phyloP scores from a whole-genome alignment of 2,888 invertebrate genomes.

The Drosophila acutilabella region DNA sequence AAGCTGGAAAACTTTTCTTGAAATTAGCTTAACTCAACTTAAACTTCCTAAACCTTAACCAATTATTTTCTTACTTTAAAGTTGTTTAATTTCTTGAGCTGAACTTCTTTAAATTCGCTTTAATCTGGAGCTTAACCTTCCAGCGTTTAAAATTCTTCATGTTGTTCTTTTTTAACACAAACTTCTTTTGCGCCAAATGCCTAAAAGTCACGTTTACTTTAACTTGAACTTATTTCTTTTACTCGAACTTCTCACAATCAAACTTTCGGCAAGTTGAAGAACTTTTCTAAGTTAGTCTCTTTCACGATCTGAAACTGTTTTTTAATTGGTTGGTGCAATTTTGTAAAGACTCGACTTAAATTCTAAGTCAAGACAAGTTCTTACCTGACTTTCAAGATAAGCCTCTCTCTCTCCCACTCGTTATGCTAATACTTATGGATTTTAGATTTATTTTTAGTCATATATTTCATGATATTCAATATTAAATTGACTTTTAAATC shows the following conservation, averaged over 20 bases:
- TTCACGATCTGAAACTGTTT: not conserved
- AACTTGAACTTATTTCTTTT: not conserved
- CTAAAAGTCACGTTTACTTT: not conserved
- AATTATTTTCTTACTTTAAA: too few species aligned
- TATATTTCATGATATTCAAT: too few species aligned
- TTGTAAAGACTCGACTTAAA: not conserved
- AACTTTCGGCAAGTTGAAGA: not conserved
- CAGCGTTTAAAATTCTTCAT: not conserved
- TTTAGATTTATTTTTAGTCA: not conserved
- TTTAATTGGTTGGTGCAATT: not conserved
- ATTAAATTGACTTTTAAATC: too few species aligned
- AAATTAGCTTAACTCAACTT: too few species aligned
- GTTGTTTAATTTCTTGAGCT: too few species aligned
- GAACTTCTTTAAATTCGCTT: not conserved
- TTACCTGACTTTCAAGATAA: too few species aligned
- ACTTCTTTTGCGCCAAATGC: not conserved
- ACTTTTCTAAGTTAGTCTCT: not conserved
- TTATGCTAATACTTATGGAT: slow-evolving; percentile 2
- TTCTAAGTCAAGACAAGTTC: too few species aligned
- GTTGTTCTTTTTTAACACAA: not conserved
- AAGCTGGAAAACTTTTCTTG: not conserved
- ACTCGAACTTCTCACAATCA: not conserved
- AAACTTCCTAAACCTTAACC: too few species aligned
- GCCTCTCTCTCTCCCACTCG: not conserved
- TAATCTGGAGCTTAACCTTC: not conserved